These are phyloP conservation scores for Plagiodera versicolora DNA, from an alignment of 2,888 invertebrate genomes.

Conservation along the genomic window DNA sequence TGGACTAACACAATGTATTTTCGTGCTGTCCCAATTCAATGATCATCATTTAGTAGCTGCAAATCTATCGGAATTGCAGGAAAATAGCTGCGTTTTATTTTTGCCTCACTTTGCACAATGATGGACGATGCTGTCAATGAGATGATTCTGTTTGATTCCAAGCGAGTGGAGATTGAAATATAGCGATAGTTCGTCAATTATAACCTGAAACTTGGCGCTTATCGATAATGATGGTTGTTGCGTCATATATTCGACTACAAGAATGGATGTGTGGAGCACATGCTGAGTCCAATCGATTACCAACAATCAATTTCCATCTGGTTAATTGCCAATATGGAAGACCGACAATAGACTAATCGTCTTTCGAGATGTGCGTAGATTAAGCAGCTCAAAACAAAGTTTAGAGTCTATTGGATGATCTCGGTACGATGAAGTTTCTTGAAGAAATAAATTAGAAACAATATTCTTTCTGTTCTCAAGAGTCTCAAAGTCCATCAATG, in stretches of 20 bases:
- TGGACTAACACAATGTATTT: no score
- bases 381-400: no score
- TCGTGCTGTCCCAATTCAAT: no score
- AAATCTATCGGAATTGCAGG: no score
- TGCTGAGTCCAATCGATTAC: conserved; percentile 18
- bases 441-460: no score
- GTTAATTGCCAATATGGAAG: conserved; percentile 16
- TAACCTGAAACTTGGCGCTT: conserved; percentile 7
- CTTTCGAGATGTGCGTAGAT: neutral
- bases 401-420: no score
- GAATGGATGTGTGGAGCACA: conserved; percentile 13
- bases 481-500: no score
- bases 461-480: no score
- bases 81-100: neutral
- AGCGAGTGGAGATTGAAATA: conserved; percentile 4
- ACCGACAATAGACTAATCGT: neutral
- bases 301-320: conserved; percentile 14
- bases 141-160: conserved; percentile 1
- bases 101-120: neutral
- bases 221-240: conserved; percentile 14
- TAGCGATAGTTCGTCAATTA: conserved; percentile 10
- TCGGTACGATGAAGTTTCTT: no score
- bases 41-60: no score
- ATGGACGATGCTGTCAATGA: neutral
- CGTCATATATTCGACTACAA: conserved; percentile 6